Conservation (phyloP, 92 coral and sea anemone genomes). For the Palythoa grandis region DNA sequence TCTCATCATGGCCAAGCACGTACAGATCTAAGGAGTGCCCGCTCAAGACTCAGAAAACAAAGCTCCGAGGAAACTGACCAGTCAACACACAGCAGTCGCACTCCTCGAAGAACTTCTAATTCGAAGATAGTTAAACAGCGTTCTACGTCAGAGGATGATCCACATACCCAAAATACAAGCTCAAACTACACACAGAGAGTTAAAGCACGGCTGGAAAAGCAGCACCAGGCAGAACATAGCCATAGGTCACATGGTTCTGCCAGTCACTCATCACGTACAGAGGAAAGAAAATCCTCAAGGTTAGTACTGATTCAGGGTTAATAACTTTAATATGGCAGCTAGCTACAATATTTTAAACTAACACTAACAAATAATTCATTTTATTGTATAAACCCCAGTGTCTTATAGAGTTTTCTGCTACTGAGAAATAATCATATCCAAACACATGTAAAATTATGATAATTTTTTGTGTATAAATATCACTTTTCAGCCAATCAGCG, state of each 20-base stretch:
- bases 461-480: no score
- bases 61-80: conserved; percentile 18
- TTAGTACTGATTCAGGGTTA: not conserved
- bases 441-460: no score
- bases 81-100: conserved; percentile 1
- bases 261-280: not conserved
- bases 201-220: conserved; percentile 39
- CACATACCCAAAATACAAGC: conserved; percentile 9
- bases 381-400: no score
- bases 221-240: conserved; percentile 14
- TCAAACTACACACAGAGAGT: conserved; percentile 40
- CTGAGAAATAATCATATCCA: no score
- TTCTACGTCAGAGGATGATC: conserved; percentile 37
- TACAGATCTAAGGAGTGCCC: conserved; percentile 28
- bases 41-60: conserved; percentile 30
- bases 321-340: not conserved
- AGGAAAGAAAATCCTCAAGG: conserved; percentile 30
- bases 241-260: not conserved
- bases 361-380: not conserved
- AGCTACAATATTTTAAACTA: not conserved
- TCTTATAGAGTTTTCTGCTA: no score
- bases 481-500: no score
- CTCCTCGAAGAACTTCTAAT: conserved; percentile 18
- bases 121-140: conserved; percentile 30
- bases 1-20: not conserved